Evolutionary conservation across 1,140 invertebrate genomes (phyloP).

Genomic region (Agrilus planipennis): DNA sequence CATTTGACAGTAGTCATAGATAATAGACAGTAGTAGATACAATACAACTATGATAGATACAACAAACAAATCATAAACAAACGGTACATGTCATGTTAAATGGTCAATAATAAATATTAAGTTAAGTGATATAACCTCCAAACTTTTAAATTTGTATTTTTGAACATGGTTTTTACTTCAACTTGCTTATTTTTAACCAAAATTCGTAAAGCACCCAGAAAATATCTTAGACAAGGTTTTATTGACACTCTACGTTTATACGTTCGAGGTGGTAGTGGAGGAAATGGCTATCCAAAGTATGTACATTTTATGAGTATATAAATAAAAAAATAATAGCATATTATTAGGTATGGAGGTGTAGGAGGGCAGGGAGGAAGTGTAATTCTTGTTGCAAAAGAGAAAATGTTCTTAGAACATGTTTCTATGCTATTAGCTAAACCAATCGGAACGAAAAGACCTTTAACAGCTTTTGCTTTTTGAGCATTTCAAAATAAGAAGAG

Average conservation of each 20-base stretch:
- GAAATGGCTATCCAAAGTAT: conserved; percentile 37
- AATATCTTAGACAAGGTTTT: conserved; percentile 42
- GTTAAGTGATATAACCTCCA: too few relatives aligned
- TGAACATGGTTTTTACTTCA: conserved; percentile 36
- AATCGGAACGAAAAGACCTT: not conserved
- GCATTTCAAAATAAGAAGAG: too few relatives aligned
- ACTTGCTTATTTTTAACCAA: conserved; percentile 19
- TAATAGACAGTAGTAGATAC: too few relatives aligned
- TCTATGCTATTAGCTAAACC: too few relatives aligned
- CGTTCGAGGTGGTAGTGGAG: conserved; percentile 66
- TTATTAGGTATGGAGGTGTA: conserved; percentile 70
- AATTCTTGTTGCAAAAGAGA: conserved; percentile 53
- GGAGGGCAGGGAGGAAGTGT: conserved; percentile 81
- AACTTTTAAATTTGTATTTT: too few relatives aligned
- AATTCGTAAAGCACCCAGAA: conserved; percentile 26
- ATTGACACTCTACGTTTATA: conserved; percentile 59
- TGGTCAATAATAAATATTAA: too few relatives aligned
- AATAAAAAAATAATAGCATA: too few relatives aligned
- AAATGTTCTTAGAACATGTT: conserved; percentile 45
- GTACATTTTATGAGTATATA: not conserved
- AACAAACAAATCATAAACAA: too few relatives aligned
- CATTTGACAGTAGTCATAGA: too few relatives aligned
- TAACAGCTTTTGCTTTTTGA: conserved; percentile 7
- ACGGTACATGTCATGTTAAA: too few relatives aligned
- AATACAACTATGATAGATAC: too few relatives aligned